Base-by-base conservation (phyloP, 2,888 invertebrate genomes). In the Andrena hattorfiana region DNA sequence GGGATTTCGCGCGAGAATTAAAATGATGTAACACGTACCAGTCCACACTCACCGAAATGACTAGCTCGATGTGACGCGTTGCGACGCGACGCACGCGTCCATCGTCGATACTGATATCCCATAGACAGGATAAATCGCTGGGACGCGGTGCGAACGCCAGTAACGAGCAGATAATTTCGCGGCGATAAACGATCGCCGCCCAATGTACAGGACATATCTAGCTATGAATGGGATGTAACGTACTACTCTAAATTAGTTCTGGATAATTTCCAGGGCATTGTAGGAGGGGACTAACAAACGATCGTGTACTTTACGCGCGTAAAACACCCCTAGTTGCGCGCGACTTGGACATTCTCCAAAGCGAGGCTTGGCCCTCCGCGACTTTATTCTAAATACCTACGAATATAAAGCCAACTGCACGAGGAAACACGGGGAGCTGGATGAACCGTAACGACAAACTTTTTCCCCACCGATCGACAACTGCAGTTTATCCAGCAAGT, bases 261-360 rank as follows among this genome's bases (percentile, higher is more conserved):
- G 83, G 83, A 82, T 82, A 83, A 77, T 82, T 73, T 83, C 83
- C 83, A 83, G 77, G 63, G 20, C 51, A 56, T 67, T 51, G 69
- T 48, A 67, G 30, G 30, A 10, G 42, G 54, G 16, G 7, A 51
- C 48, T 72, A 76, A 74, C 63, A 20, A 72, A 83, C 76, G 68
- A 81, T 64, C 83, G 54, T 51, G 79, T 60, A 56, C 30, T 63
- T 67, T 49, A 62, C 71, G 42, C 51, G 70, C 69, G 51, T 72
- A 51, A 67, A 81, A 62, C n/a, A 54, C 30, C 48, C 64, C 62
- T 23, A 23, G 54, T 49, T 60, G 62, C 62, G 23, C 60, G 51
- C 75, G 64, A 81, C 76, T 76, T 83, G 82, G 82, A 83, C 32
- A 51, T 72, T 72, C 56, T 83, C 82, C 82, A 83, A 83, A 64